Percentiles rank a stretch among this genome's conserved stretches.
phyloP scores from a whole-genome alignment of 2,113 vertebrate species.

The Perccottus glenii region DNA sequence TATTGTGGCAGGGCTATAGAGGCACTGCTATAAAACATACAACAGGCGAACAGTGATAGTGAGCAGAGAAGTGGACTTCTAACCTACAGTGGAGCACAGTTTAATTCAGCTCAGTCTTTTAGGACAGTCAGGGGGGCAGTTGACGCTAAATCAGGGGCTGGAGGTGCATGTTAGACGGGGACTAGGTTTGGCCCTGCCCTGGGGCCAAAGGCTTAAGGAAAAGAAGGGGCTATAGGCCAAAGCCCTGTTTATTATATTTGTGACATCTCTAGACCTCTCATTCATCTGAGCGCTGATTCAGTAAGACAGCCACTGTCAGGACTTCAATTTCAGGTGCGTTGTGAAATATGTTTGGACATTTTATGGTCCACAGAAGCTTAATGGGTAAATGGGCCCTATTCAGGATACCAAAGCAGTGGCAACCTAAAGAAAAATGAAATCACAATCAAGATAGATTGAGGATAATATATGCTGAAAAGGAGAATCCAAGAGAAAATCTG shows the following conservation, averaged over 20 bases:
- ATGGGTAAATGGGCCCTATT: conserved; percentile 50
- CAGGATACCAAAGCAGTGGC: conserved; percentile 34
- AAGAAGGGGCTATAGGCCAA: conserved; percentile 57
- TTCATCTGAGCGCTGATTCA: conserved; percentile 72
- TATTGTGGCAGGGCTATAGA: conserved; percentile 20
- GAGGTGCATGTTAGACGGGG: conserved; percentile 51
- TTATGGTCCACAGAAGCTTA: conserved; percentile 56
- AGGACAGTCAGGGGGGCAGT: conserved; percentile 39
- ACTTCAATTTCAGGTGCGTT: conserved; percentile 65
- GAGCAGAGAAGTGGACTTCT: background rate
- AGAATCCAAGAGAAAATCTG: conserved; percentile 20
- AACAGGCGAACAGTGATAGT: background rate
- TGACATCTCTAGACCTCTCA: conserved; percentile 69
- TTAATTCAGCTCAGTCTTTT: conserved; percentile 49
- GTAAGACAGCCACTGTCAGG: conserved; percentile 63
- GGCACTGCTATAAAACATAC: conserved; percentile 8
- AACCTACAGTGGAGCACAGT: background rate
- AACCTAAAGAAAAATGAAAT: conserved; percentile 41
- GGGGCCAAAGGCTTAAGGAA: conserved; percentile 46
- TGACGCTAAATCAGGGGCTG: conserved; percentile 69
- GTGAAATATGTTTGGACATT: conserved; percentile 64
- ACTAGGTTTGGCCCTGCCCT: conserved; percentile 41
- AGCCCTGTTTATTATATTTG: conserved; percentile 71
- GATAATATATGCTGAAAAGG: background rate
- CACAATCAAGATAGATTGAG: conserved; percentile 30